These are phyloP conservation scores for Charanyca ferruginea DNA, from an alignment of 2,888 invertebrate species.

Conservation along the genomic window DNA sequence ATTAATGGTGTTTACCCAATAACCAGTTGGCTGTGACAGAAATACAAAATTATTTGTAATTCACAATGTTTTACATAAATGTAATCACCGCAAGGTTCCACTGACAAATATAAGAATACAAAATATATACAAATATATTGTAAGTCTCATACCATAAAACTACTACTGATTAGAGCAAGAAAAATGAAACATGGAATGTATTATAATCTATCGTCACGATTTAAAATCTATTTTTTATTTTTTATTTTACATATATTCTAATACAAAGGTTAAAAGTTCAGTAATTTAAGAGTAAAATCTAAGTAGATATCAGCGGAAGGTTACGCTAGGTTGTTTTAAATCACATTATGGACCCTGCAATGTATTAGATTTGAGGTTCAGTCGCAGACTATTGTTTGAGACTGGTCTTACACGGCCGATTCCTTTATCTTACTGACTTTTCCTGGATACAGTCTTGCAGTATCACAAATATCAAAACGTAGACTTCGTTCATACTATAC, in stretches of 20 bases:
- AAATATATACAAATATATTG: too few relatives aligned
- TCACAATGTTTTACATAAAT: background rate
- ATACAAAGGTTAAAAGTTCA: conserved; percentile 30
- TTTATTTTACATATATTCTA: conserved; percentile 20
- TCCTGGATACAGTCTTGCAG: background rate
- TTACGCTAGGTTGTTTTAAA: conserved; percentile 57
- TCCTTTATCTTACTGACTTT: conserved; percentile 2
- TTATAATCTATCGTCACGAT: conserved; percentile 30
- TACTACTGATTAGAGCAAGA: conserved; percentile 1
- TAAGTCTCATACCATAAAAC: background rate
- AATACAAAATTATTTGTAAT: background rate
- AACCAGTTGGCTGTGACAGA: too few relatives aligned
- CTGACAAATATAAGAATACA: background rate
- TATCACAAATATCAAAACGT: background rate
- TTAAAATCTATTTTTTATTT: conserved; percentile 21
- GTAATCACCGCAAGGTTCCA: conserved; percentile 4
- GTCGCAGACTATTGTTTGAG: conserved; percentile 39
- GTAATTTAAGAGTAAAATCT: conserved; percentile 46
- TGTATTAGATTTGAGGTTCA: conserved; percentile 54
- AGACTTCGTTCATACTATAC: background rate
- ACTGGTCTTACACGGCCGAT: conserved; percentile 38
- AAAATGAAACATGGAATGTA: conserved; percentile 49
- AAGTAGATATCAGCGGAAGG: conserved; percentile 37
- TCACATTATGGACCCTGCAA: conserved; percentile 67
- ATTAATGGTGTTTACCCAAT: too few relatives aligned